These are phyloP conservation scores for Hapalemur alaotrensis DNA, from an alignment of 2,797 vertebrate genomes.

Conservation along the genomic window DNA sequence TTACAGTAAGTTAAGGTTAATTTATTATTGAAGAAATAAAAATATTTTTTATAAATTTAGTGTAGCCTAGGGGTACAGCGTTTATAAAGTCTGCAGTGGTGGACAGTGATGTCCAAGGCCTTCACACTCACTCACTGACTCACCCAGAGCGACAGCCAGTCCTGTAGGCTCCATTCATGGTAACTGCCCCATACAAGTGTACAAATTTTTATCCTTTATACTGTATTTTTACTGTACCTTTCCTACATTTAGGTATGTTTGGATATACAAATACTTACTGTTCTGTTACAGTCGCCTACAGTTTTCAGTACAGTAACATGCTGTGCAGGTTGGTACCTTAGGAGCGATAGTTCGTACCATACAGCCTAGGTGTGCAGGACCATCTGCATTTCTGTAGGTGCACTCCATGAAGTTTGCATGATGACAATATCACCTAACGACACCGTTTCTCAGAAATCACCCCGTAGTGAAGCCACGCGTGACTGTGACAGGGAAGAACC, in stretches of 20 bases:
- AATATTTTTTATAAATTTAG: neutral
- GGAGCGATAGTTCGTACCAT: neutral
- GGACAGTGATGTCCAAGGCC: rapidly evolving
- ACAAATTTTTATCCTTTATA: neutral
- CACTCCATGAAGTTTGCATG: neutral
- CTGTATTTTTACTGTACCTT: neutral
- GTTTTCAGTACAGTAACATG: neutral
- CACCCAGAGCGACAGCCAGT: neutral
- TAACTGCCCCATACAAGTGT: neutral
- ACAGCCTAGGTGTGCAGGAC: neutral
- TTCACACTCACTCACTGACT: neutral
- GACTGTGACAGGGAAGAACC: neutral
- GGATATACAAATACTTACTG: too few species aligned
- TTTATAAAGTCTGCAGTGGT: neutral
- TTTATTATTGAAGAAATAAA: neutral
- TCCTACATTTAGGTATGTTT: neutral
- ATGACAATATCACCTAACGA: rapidly evolving
- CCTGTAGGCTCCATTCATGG: neutral
- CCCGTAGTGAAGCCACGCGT: neutral
- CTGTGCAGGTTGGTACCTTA: neutral
- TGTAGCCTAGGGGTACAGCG: neutral
- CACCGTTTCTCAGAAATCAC: neutral
- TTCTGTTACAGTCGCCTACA: neutral
- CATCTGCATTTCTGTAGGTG: rapidly evolving
- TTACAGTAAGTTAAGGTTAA: neutral